Percentiles rank a stretch among this genome's conserved stretches.
phyloP scores from a whole-genome alignment of 1,140 invertebrate species.

The Cephus cinctus region DNA sequence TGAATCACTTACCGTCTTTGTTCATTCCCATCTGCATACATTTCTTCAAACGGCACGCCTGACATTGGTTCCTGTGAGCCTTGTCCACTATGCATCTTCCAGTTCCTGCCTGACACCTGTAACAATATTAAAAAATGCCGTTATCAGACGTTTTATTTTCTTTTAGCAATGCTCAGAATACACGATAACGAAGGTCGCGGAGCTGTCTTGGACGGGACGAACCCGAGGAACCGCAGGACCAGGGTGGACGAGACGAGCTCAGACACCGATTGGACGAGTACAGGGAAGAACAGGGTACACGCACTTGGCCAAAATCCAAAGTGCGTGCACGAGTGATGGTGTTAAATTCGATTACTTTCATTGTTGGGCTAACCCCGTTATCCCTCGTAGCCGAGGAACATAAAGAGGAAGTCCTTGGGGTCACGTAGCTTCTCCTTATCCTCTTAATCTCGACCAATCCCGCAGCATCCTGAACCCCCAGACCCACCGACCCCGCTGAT shows the following conservation, averaged over 20 bases:
- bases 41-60: constrained; percentile 96
- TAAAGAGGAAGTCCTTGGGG: constrained; percentile 39
- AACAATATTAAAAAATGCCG: constrained; percentile 25
- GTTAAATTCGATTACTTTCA: constrained; percentile 55
- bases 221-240: no score
- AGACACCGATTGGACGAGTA: no score
- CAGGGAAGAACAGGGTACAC: no score
- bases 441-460: constrained; percentile 45
- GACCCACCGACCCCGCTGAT: constrained; percentile 6
- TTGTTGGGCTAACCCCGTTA: constrained; percentile 51
- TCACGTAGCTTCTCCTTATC: constrained; percentile 48
- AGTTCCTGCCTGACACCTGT: constrained; percentile 95
- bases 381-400: constrained; percentile 41
- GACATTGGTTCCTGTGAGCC: constrained; percentile 97
- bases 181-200: background rate
- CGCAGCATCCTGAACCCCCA: constrained; percentile 18
- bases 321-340: constrained; percentile 38
- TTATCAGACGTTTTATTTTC: background rate
- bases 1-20: constrained; percentile 89
- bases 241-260: no score
- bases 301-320: constrained; percentile 38
- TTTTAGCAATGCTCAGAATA: background rate
- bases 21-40: constrained; percentile 99
- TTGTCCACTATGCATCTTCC: constrained; percentile 97
- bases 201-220: constrained; percentile 1